A percentile compares a stretch with the other conserved stretches of the same genome.
These are phyloP conservation scores for Acipenser transmontanus DNA, from an alignment of 2,797 vertebrate genomes.

Conservation along the genomic window DNA sequence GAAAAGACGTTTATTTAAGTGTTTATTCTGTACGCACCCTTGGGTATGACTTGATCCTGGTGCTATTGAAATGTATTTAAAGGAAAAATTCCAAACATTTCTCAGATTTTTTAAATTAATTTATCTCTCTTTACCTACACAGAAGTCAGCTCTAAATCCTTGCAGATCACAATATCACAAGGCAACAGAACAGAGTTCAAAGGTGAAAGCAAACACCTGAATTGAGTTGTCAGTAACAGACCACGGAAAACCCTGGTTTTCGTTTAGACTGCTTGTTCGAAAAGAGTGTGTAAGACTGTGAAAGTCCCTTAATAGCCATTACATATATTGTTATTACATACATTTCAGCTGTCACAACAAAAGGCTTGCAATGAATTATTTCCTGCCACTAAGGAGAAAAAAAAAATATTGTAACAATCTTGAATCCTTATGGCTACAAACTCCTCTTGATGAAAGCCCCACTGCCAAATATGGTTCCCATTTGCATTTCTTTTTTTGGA, in stretches of 20 bases:
- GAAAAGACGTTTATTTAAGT: no score
- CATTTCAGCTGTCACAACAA: slow-evolving; percentile 53
- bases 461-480: slow-evolving; percentile 78
- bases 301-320: slow-evolving; percentile 31
- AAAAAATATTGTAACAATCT: slow-evolving; percentile 45
- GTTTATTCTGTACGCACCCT: no score
- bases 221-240: slow-evolving; percentile 58
- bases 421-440: slow-evolving; percentile 61
- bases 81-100: no score
- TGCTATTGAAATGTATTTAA: no score
- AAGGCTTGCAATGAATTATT: slow-evolving; percentile 58
- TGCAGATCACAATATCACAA: slow-evolving; percentile 47
- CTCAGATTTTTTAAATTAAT: no score
- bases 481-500: slow-evolving; percentile 53
- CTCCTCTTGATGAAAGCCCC: slow-evolving; percentile 59
- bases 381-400: slow-evolving; percentile 52
- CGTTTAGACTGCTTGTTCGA: slow-evolving; percentile 3
- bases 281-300: slow-evolving; percentile 20
- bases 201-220: slow-evolving; percentile 46
- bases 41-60: no score
- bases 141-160: slow-evolving; percentile 58
- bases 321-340: slow-evolving; percentile 49
- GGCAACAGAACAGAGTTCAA: slow-evolving; percentile 58
- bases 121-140: slow-evolving; percentile 17
- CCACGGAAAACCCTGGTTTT: slow-evolving; percentile 37